A percentile compares a stretch with the other conserved stretches of the same genome.
Conservation (phyloP, 2,113 vertebrate species). For the Mus musculus region GRCm39 chr10:108758501-108759000, state of each 20-base stretch:
- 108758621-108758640: not conserved
- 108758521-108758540: not conserved
- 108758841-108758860: not conserved
- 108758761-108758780: not conserved
- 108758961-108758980: not conserved
- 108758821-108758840: not conserved
- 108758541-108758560: not conserved
- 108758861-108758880: not conserved
- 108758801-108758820: not conserved
- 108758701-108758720: not conserved
- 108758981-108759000: not conserved
- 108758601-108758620: not conserved
- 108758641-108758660: not conserved
- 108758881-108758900: not conserved
- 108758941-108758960: not conserved
- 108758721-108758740: slow-evolving; percentile 49
- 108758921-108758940: not conserved
- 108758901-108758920: no score
- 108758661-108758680: not conserved
- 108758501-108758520: not conserved
- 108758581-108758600: not conserved
- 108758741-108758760: not conserved
- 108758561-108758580: slow-evolving; percentile 11
- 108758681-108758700: not conserved
- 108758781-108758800: not conserved